Evolutionary conservation across 2,113 vertebrate genomes (phyloP).

Genomic region (Pardalotus punctatus): DNA sequence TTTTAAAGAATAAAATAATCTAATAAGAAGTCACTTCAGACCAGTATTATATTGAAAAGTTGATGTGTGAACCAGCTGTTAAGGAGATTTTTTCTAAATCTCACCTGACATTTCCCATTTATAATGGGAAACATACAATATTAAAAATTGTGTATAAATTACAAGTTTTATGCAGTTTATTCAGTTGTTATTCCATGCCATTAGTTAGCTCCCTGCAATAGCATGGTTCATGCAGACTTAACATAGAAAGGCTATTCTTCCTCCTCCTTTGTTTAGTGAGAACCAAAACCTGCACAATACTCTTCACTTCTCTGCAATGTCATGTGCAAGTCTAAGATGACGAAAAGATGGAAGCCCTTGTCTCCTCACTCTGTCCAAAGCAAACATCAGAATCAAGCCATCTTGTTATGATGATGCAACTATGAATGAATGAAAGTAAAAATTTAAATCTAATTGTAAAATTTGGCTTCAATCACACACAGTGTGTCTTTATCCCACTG

Average conservation of each 20-base stretch:
- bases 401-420: not conserved
- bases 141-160: not conserved
- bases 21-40: not conserved
- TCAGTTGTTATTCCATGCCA: not conserved
- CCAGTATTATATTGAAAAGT: not conserved
- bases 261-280: not conserved
- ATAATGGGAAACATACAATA: not conserved
- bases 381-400: not conserved
- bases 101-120: not conserved
- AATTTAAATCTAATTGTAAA: not conserved
- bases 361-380: not conserved
- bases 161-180: not conserved
- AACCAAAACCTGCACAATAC: not conserved
- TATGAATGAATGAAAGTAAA: not conserved
- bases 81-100: not conserved
- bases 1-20: not conserved
- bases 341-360: not conserved
- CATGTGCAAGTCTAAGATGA: not conserved
- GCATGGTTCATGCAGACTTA: not conserved
- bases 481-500: not conserved
- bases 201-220: not conserved
- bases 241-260: not conserved
- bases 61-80: not conserved
- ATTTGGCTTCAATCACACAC: not conserved
- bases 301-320: not conserved